These are phyloP conservation scores for Chlorodrepanis virens DNA, from an alignment of 2,113 vertebrate species.

Conservation along the genomic window DNA sequence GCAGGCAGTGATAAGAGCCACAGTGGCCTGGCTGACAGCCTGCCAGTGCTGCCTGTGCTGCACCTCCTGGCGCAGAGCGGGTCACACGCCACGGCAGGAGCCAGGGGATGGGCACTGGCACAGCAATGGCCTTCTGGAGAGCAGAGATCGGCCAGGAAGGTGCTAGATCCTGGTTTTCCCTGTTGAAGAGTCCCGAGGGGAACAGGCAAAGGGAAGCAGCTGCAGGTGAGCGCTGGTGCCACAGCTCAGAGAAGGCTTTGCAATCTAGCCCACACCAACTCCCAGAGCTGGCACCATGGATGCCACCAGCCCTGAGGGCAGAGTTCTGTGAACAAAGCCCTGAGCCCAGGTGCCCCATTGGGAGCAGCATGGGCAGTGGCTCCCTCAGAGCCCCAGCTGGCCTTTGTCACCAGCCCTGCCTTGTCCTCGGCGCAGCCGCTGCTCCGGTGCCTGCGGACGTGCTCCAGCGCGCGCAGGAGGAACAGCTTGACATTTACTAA, in stretches of 20 bases:
- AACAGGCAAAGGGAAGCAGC: not conserved
- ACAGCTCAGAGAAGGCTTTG: not conserved
- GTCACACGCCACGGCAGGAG: not conserved
- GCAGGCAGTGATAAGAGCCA: not conserved
- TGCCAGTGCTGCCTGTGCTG: not conserved
- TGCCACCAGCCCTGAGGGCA: not conserved
- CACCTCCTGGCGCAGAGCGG: not conserved
- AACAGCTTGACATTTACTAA: constrained; percentile 23
- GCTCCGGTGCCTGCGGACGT: not conserved
- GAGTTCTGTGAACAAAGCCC: not conserved
- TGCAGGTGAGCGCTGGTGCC: not conserved
- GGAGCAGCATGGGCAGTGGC: rapidly evolving
- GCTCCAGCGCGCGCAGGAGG: not conserved
- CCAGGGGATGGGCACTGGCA: rapidly evolving
- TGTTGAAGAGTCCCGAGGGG: not conserved
- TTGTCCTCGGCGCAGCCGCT: rapidly evolving
- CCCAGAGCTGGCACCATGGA: rapidly evolving
- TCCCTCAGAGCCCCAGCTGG: not conserved
- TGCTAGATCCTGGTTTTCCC: not conserved
- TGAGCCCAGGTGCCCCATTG: rapidly evolving
- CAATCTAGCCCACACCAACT: not conserved
- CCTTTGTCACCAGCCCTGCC: not conserved
- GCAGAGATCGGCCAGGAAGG: not conserved
- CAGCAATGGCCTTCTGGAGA: not conserved
- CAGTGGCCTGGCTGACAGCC: not conserved